Conservation (phyloP, 2,113 vertebrate genomes). For the Platanista minor region DNA sequence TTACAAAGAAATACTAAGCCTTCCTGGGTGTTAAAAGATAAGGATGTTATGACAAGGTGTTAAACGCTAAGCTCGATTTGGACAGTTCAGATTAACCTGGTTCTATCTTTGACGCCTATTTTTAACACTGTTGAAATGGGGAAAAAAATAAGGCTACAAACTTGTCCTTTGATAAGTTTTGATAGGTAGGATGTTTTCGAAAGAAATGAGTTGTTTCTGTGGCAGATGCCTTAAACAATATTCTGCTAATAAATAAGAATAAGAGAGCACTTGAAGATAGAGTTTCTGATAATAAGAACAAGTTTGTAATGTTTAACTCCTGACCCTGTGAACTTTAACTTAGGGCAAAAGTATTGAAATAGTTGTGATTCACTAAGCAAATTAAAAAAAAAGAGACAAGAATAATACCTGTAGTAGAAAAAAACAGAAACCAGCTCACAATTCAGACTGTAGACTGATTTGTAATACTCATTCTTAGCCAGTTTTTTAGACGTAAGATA, state of each 20-base stretch:
- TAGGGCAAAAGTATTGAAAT: neutral
- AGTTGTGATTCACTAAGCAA: constrained; percentile 1
- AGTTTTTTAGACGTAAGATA: neutral
- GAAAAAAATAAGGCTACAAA: neutral
- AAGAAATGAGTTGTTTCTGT: constrained; percentile 24
- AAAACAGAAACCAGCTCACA: neutral
- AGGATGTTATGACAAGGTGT: constrained; percentile 8
- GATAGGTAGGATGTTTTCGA: neutral
- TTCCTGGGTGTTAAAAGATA: constrained; percentile 20
- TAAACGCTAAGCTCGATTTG: neutral
- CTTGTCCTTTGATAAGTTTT: constrained; percentile 33
- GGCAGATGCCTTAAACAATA: neutral
- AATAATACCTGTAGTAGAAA: neutral
- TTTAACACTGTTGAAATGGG: constrained; percentile 31
- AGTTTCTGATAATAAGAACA: constrained; percentile 18
- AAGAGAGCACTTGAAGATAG: neutral
- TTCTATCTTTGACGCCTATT: neutral
- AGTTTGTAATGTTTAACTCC: constrained; percentile 23
- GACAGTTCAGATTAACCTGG: neutral
- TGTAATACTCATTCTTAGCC: neutral
- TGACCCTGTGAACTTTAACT: neutral
- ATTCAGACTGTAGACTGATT: neutral
- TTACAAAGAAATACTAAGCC: constrained; percentile 11
- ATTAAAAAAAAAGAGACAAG: neutral
- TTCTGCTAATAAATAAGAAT: neutral